Conservation (phyloP, 1,140 invertebrate species). For the Melipona quadrifasciata region DNA sequence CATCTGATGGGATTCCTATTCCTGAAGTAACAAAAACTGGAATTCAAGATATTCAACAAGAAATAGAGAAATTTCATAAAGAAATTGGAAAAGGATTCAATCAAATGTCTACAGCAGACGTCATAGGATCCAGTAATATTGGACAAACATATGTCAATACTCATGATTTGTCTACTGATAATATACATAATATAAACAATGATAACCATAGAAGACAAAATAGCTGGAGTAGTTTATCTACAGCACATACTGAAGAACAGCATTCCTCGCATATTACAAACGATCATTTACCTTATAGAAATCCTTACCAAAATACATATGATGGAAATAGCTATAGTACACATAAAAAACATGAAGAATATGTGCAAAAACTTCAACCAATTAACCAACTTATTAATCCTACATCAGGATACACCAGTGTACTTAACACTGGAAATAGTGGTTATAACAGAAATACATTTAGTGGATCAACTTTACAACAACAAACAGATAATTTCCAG, state of each 20-base stretch:
- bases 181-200: constrained; percentile 42
- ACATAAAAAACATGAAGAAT: constrained; percentile 38
- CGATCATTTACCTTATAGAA: constrained; percentile 10
- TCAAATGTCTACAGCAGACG: constrained; percentile 14
- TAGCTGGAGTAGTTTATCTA: neutral
- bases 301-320: constrained; percentile 28
- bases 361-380: constrained; percentile 19
- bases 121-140: constrained; percentile 11
- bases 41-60: constrained; percentile 8
- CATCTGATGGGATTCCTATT: constrained; percentile 22
- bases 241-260: constrained; percentile 29
- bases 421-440: constrained; percentile 6
- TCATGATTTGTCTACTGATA: neutral
- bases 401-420: constrained; percentile 14
- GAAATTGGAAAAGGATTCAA: constrained; percentile 52
- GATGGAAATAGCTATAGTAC: constrained; percentile 22
- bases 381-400: constrained; percentile 14
- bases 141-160: neutral
- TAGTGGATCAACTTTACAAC: neutral
- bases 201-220: constrained; percentile 33
- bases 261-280: constrained; percentile 5
- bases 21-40: constrained; percentile 3
- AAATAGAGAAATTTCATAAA: constrained; percentile 50
- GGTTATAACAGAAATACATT: constrained; percentile 21
- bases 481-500: constrained; percentile 8